Conservation (phyloP, 2,113 vertebrate species). For the Pampusana beccarii region DNA sequence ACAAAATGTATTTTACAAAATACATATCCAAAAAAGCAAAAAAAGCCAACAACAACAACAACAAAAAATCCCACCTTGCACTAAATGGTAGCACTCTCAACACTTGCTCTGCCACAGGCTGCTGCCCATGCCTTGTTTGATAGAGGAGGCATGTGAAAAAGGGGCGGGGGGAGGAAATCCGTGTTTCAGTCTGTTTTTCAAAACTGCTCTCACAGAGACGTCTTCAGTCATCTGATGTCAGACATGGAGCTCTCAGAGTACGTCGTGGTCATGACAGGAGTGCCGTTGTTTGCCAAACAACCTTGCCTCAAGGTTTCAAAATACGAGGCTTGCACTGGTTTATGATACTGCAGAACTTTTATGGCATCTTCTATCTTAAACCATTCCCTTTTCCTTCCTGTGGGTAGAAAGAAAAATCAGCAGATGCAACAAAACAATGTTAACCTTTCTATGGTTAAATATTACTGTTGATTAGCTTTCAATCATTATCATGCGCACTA, state of each 20-base stretch:
- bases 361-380: conserved; percentile 97
- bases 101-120: conserved; percentile 68
- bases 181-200: conserved; percentile 72
- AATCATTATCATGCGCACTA: fast-evolving
- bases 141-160: conserved; percentile 69
- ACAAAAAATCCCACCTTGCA: conserved; percentile 68
- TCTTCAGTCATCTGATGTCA: conserved; percentile 95
- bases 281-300: conserved; percentile 93
- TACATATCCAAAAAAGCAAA: conserved; percentile 45
- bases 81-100: conserved; percentile 68
- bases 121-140: conserved; percentile 69
- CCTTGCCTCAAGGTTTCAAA: conserved; percentile 91
- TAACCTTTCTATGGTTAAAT: background rate
- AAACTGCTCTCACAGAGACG: conserved; percentile 22
- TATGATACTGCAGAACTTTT: conserved; percentile 92
- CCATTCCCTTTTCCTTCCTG: conserved; percentile 99
- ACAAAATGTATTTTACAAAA: conserved; percentile 74
- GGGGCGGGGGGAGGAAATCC: conserved; percentile 54
- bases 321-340: conserved; percentile 97
- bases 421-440: background rate
- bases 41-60: conserved; percentile 13
- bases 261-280: conserved; percentile 86
- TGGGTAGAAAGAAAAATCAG: conserved; percentile 50
- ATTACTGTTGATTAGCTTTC: background rate
- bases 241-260: conserved; percentile 91